These are phyloP conservation scores for Apteryx mantelli DNA, from an alignment of 2,113 vertebrate species.

Conservation along the genomic window DNA sequence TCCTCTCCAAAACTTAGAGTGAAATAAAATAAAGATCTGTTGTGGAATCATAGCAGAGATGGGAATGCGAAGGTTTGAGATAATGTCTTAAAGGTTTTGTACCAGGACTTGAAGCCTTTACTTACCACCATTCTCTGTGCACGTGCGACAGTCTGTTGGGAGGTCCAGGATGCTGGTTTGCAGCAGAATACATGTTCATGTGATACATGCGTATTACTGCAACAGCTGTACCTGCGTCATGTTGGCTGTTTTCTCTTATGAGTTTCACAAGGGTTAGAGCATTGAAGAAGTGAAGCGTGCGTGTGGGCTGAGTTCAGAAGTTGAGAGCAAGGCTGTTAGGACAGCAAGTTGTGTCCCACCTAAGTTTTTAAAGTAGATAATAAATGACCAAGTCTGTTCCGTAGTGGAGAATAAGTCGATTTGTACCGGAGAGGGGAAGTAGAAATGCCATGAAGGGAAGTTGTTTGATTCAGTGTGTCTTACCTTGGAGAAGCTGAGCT, in stretches of 20 bases:
- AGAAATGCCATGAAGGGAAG: not conserved
- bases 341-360: not conserved
- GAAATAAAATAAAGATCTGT: too few species aligned
- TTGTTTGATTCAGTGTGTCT: not conserved
- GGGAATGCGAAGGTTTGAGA: not conserved
- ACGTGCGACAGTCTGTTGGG: not conserved
- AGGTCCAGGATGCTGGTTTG: fast-evolving
- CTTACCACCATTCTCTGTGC: not conserved
- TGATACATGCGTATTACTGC: not conserved
- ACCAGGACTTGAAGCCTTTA: not conserved
- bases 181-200: not conserved
- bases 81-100: fast-evolving
- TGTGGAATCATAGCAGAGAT: not conserved
- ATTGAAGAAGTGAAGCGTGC: not conserved
- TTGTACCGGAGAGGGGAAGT: not conserved
- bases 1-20: not conserved
- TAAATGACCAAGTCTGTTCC: fast-evolving
- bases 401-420: not conserved
- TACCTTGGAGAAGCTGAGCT: not conserved
- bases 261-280: not conserved
- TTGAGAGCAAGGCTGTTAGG: not conserved
- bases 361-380: fast-evolving
- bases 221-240: not conserved
- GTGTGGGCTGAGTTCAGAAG: not conserved
- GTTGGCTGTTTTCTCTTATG: not conserved